These are phyloP conservation scores for Digitonthophagus gazella DNA, from an alignment of 2,888 invertebrate genomes.

Conservation along the genomic window DNA sequence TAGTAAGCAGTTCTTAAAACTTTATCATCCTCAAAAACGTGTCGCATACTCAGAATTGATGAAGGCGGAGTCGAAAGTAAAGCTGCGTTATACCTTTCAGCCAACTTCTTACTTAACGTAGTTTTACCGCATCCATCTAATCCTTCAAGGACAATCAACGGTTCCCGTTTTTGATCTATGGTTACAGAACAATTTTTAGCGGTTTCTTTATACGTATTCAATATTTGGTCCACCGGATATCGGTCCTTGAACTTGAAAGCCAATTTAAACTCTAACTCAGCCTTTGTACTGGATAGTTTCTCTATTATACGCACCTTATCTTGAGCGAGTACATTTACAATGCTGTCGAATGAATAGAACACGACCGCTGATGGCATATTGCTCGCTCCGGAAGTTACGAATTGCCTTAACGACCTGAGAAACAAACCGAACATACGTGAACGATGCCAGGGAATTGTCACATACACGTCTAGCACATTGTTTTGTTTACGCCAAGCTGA, in stretches of 20 bases:
- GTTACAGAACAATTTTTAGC: constrained; percentile 17
- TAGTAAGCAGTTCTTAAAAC: constrained; percentile 49
- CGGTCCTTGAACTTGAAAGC: constrained; percentile 26
- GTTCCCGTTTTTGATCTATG: constrained; percentile 39
- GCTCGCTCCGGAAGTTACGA: background rate
- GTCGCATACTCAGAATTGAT: constrained; percentile 43
- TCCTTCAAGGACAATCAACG: constrained; percentile 53
- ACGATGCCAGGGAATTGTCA: background rate
- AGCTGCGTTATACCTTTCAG: constrained; percentile 42
- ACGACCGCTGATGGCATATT: constrained; percentile 22
- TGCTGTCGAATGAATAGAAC: constrained; percentile 35
- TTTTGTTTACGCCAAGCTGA: background rate
- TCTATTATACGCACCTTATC: constrained; percentile 30
- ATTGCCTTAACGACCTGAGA: background rate
- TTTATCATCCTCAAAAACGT: constrained; percentile 45
- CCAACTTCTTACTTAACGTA: constrained; percentile 44
- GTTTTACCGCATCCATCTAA: constrained; percentile 54
- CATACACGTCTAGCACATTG: background rate
- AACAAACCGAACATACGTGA: background rate
- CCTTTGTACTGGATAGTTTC: background rate
- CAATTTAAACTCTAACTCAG: background rate
- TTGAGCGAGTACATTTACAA: constrained; percentile 34
- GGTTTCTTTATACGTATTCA: constrained; percentile 40
- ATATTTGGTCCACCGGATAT: constrained; percentile 36
- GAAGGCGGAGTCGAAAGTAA: constrained; percentile 49